A percentile compares a stretch with the other conserved stretches of the same genome.
These are phyloP conservation scores for Lithophane semibrunnea DNA, from an alignment of 2,888 invertebrate genomes.

Conservation along the genomic window DNA sequence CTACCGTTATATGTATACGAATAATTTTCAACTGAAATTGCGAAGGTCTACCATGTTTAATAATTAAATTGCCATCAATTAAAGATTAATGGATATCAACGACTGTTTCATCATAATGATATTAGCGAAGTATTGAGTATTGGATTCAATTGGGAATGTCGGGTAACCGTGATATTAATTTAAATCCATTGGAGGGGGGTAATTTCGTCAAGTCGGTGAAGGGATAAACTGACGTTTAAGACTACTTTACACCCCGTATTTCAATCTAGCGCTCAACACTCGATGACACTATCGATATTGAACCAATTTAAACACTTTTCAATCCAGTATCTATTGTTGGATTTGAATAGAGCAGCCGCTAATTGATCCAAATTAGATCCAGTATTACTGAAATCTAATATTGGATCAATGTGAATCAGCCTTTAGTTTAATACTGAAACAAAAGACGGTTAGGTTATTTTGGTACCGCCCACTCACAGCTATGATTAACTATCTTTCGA, in stretches of 20 bases:
- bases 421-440: not conserved
- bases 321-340: not conserved
- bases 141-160: slow-evolving; percentile 12
- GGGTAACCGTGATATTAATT: slow-evolving; percentile 24
- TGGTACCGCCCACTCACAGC: not conserved
- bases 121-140: slow-evolving; percentile 20
- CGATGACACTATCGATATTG: not conserved
- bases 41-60: slow-evolving; percentile 22
- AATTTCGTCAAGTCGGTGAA: not conserved
- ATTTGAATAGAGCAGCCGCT: slow-evolving; percentile 1
- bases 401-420: not conserved
- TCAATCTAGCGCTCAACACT: no score
- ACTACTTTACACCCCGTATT: not conserved
- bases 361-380: not conserved
- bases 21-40: slow-evolving; percentile 31
- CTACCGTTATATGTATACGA: slow-evolving; percentile 5
- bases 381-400: slow-evolving; percentile 1
- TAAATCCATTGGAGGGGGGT: slow-evolving; percentile 3
- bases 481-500: slow-evolving; percentile 23
- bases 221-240: not conserved
- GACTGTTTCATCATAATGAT: slow-evolving; percentile 30
- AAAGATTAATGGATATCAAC: slow-evolving; percentile 42
- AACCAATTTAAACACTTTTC: not conserved
- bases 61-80: slow-evolving; percentile 54
- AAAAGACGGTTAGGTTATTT: slow-evolving; percentile 3